phyloP scores from a whole-genome alignment of 2,797 vertebrate species.

The Gephyroberyx darwinii region DNA sequence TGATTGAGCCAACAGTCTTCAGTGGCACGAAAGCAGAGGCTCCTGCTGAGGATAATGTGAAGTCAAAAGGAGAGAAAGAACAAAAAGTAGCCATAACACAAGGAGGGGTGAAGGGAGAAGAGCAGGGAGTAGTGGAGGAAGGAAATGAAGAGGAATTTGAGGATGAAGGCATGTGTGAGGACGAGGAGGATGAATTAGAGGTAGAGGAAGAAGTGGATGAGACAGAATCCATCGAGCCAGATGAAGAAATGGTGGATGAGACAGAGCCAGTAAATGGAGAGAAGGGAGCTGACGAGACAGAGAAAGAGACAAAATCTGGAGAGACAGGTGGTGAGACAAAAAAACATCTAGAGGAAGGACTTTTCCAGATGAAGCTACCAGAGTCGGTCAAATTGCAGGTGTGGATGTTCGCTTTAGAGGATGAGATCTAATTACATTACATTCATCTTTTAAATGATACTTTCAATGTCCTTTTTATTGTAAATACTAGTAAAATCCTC shows the following conservation, averaged over 20 bases:
- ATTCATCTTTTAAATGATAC: not conserved
- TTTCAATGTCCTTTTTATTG: not conserved
- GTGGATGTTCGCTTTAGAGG: not conserved
- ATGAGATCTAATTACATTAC: not conserved
- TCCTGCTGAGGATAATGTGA: conserved; percentile 51
- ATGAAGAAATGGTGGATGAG: conserved; percentile 48
- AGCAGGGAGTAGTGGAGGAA: conserved; percentile 66
- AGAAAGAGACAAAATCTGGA: conserved; percentile 67
- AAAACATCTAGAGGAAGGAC: conserved; percentile 85
- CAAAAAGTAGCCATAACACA: conserved; percentile 58
- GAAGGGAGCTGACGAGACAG: conserved; percentile 76
- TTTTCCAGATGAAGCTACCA: conserved; percentile 95
- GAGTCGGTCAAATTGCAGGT: conserved; percentile 98
- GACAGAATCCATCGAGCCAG: conserved; percentile 25
- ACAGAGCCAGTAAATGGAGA: conserved; percentile 77
- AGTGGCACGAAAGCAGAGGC: conserved; percentile 64
- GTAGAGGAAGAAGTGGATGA: conserved; percentile 76
- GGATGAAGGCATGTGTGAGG: conserved; percentile 76
- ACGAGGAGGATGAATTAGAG: conserved; percentile 71
- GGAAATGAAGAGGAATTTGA: conserved; percentile 76
- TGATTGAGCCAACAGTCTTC: conserved; percentile 95
- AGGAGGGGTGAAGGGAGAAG: conserved; percentile 61
- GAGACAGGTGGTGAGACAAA: conserved; percentile 71
- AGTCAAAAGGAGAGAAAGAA: conserved; percentile 69
- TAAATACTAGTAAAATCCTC: not conserved